These are phyloP conservation scores for Oophaga pumilio DNA, from an alignment of 2,113 vertebrate species.

Conservation along the genomic window DNA sequence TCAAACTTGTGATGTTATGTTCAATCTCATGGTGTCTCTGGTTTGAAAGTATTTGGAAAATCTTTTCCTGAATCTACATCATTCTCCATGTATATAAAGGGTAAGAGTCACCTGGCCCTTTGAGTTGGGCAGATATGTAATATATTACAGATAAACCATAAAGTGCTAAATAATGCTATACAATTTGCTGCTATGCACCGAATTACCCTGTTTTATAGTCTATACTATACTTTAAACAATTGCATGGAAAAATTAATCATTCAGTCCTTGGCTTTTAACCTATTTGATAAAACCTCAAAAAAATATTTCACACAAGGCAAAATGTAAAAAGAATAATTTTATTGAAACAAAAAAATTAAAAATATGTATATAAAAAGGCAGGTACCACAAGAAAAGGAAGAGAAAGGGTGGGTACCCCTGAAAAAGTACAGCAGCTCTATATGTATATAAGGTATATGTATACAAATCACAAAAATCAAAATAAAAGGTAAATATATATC, in stretches of 20 bases:
- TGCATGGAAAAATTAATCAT: not conserved
- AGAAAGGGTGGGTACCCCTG: too few species aligned
- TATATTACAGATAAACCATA: not conserved
- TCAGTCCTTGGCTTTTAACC: too few species aligned
- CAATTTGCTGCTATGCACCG: not conserved
- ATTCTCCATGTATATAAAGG: not conserved
- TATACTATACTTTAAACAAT: not conserved
- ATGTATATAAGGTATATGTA: too few species aligned
- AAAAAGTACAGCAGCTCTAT: too few species aligned
- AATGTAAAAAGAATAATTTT: too few species aligned
- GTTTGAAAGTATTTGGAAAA: not conserved
- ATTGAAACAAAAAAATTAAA: too few species aligned
- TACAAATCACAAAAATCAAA: too few species aligned
- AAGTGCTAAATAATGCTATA: not conserved
- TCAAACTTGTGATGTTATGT: constrained; percentile 40
- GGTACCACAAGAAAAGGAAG: too few species aligned
- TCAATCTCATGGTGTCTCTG: constrained; percentile 19
- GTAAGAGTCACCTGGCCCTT: not conserved
- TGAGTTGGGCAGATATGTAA: not conserved
- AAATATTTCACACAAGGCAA: too few species aligned
- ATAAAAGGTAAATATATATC: too few species aligned
- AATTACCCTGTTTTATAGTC: not conserved
- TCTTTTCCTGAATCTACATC: not conserved
- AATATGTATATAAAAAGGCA: too few species aligned
- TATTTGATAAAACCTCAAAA: too few species aligned